A percentile compares a stretch with the other conserved stretches of the same genome.
These are phyloP conservation scores for Drosophila kanapiae DNA, from an alignment of 1,140 invertebrate species.

Conservation along the genomic window DNA sequence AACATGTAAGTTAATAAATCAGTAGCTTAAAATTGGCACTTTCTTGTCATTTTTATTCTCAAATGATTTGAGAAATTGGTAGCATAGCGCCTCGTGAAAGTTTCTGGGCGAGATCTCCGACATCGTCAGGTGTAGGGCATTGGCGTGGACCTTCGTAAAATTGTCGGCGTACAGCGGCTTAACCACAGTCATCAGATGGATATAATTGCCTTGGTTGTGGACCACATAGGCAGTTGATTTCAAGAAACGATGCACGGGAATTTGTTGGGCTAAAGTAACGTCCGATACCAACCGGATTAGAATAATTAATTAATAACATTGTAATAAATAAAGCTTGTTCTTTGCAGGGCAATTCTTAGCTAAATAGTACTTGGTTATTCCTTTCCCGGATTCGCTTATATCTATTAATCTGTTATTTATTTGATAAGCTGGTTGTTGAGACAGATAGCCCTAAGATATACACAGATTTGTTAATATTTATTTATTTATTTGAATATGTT, in stretches of 20 bases:
- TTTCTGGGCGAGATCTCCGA: conserved; percentile 88
- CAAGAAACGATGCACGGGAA: conserved; percentile 89
- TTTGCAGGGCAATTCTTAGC: too few species aligned
- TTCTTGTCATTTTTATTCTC: too few species aligned
- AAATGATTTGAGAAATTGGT: conserved; percentile 64
- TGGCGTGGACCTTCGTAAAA: conserved; percentile 87
- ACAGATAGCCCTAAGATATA: too few species aligned
- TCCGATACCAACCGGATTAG: conserved; percentile 89
- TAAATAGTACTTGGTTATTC: too few species aligned
- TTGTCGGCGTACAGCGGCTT: conserved; percentile 88
- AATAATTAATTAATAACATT: too few species aligned
- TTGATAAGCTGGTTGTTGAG: too few species aligned
- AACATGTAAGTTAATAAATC: too few species aligned
- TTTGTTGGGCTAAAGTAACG: conserved; percentile 89
- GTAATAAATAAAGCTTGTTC: too few species aligned
- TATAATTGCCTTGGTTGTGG: conserved; percentile 88
- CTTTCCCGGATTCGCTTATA: too few species aligned
- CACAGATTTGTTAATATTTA: neutral
- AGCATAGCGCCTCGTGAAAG: conserved; percentile 91
- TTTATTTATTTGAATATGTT: neutral
- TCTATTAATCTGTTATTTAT: too few species aligned
- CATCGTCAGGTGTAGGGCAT: conserved; percentile 91
- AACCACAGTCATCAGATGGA: conserved; percentile 89
- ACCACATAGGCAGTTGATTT: conserved; percentile 89
- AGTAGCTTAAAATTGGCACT: too few species aligned